Percentiles rank a stretch among this genome's conserved stretches.
Evolutionary conservation across 2,888 invertebrate species (phyloP).

Genomic region (Diaperis boleti): DNA sequence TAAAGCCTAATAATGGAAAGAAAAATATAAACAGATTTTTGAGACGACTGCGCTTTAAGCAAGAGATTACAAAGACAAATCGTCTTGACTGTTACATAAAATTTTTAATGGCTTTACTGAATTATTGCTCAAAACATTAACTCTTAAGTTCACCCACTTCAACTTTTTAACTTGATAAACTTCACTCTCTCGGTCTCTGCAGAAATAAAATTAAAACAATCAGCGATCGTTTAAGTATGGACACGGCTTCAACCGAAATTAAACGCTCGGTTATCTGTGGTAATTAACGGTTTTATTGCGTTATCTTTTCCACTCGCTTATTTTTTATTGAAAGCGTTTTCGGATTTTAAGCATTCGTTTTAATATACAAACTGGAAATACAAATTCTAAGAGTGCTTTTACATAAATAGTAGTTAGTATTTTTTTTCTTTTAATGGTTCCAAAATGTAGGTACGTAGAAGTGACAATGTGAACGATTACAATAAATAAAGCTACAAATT

Average conservation of each 20-base stretch:
- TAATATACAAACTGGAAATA: no score
- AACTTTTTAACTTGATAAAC: conserved; percentile 30
- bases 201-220: conserved; percentile 30
- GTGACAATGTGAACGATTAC: no score
- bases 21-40: conserved; percentile 22
- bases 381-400: no score
- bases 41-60: conserved; percentile 11
- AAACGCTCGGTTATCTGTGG: conserved; percentile 17
- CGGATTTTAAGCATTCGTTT: no score
- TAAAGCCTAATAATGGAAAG: conserved; percentile 19
- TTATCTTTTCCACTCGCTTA: conserved; percentile 14
- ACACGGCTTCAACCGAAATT: conserved; percentile 17
- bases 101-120: conserved; percentile 24
- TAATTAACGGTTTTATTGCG: conserved; percentile 12
- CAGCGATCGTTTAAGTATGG: conserved; percentile 13
- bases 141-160: conserved; percentile 18
- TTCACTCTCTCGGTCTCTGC: background rate
- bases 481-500: no score
- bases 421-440: no score
- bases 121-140: conserved; percentile 28
- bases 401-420: no score
- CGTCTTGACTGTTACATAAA: conserved; percentile 15
- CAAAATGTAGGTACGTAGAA: no score
- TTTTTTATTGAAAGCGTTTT: no score
- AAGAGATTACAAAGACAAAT: conserved; percentile 27